phyloP scores from a whole-genome alignment of 2,113 vertebrate genomes.

The Potamarius usumacintae region DNA sequence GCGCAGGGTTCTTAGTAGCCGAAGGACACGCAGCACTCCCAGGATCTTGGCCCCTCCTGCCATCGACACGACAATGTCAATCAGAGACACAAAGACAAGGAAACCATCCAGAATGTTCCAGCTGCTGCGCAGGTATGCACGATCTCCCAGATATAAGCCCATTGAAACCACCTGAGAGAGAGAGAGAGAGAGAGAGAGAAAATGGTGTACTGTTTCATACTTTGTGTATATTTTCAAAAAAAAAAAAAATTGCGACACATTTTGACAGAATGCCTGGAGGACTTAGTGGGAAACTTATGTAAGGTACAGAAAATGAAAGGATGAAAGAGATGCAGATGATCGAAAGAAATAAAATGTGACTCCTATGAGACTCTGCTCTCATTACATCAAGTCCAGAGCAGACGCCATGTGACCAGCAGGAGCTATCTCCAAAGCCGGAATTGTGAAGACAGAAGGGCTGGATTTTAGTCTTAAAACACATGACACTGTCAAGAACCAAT shows the following conservation, averaged over 20 bases:
- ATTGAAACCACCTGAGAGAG: constrained; percentile 80
- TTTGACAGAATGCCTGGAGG: constrained; percentile 61
- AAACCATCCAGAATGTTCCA: constrained; percentile 89
- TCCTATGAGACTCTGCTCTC: background rate
- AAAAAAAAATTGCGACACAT: background rate
- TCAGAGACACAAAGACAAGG: constrained; percentile 84
- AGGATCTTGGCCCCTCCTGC: constrained; percentile 85
- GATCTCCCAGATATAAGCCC: constrained; percentile 81
- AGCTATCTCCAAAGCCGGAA: background rate
- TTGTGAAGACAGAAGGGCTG: background rate
- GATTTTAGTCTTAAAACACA: background rate
- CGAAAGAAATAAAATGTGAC: constrained; percentile 7
- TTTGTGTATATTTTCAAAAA: background rate
- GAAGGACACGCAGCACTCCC: constrained; percentile 82
- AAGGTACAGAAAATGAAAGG: constrained; percentile 1
- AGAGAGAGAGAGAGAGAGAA: constrained; percentile 4
- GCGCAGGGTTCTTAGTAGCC: constrained; percentile 81
- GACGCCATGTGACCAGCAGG: background rate
- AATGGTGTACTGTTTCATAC: constrained; percentile 4
- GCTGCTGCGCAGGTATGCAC: constrained; percentile 85
- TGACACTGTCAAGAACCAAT: background rate
- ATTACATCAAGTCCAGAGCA: background rate
- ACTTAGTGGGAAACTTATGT: constrained; percentile 9
- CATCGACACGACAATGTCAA: constrained; percentile 85
- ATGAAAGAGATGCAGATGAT: constrained; percentile 5